Evolutionary conservation across 1,140 invertebrate species (phyloP), one percentile per base, ranked within the genome.

Genomic region (Trichonephila clavipes): DNA sequence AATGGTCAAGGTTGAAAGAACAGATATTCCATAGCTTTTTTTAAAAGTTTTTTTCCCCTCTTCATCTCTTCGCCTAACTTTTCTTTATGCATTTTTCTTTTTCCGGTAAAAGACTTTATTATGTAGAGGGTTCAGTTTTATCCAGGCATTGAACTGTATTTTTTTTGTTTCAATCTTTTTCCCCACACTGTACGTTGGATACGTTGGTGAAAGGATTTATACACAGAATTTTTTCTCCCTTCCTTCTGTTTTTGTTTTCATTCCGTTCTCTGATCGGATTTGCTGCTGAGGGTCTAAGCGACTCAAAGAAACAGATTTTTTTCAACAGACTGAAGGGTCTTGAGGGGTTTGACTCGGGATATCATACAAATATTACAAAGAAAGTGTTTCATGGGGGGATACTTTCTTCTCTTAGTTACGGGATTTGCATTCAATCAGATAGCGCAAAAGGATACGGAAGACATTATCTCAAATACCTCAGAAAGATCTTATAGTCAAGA

Each of bases 1-100:
- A 90, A 90, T 90, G 51, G 88, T 81, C 69, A 81, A 82, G 88
- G 88, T 90, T 90, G 88, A 90, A 90, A 90, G 88, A 90, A 81
- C 88, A 81, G 88, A 90, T 90, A 90, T 90, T 90, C 88, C 28
- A 90, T 24, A 81, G 88, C n/a, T 81, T n/a, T 90, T 90, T 90
- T 72, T 40, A 40, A 40, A 40, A 40, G 2, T 40, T 69, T 69
- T 69, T 69, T n/a, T 69, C 3, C 16, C 19, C 59, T 40, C 24
- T 8, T 40, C 85, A 14, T 21, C 34, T 59, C 58, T 59, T 85
- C 82, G 59, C 18, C 44, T 28, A 87, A 62, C 40, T 44, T 69
- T 58, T 51, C 66, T 72, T 58, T 24, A 34, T 21, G 62, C n/a
- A 72, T 89, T 69, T 89, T 89, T 89, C 40, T 51, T 58, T 89